Percentiles rank a stretch among this genome's conserved stretches.
phyloP scores from a whole-genome alignment of 1,140 invertebrate genomes.

The Thalassaphorura encarpata region DNA sequence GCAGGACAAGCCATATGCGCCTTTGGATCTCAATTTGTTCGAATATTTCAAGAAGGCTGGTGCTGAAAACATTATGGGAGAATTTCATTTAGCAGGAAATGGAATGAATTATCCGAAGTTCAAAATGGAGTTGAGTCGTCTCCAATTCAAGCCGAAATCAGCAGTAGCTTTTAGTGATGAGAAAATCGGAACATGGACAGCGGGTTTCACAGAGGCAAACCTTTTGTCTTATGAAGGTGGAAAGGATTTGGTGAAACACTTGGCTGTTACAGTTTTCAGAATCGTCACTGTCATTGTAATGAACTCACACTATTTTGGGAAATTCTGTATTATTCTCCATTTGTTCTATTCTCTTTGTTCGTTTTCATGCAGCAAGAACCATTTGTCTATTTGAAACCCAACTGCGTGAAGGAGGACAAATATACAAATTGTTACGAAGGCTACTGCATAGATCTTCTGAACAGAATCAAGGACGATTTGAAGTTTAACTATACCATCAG shows the following conservation, averaged over 20 bases:
- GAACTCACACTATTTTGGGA: not conserved
- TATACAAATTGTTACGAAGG: conserved; percentile 57
- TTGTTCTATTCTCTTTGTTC: not conserved
- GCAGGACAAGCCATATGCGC: conserved; percentile 22
- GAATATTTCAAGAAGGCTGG: conserved; percentile 6
- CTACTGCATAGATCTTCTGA: conserved; percentile 86
- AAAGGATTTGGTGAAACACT: conserved; percentile 57
- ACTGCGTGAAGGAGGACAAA: conserved; percentile 45
- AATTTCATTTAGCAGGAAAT: conserved; percentile 49
- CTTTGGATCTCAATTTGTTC: conserved; percentile 10
- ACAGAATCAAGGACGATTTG: conserved; percentile 67
- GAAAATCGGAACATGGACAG: conserved; percentile 54
- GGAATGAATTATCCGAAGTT: conserved; percentile 62
- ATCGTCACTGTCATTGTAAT: conserved; percentile 63
- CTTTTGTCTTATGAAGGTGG: conserved; percentile 50
- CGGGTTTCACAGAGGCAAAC: conserved; percentile 47
- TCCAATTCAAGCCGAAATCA: conserved; percentile 40
- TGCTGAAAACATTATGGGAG: conserved; percentile 43
- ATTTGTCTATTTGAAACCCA: conserved; percentile 53
- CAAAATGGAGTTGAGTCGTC: conserved; percentile 53
- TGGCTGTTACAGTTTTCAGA: conserved; percentile 66
- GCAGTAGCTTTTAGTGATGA: conserved; percentile 46
- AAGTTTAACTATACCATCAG: conserved; percentile 83
- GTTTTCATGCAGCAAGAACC: conserved; percentile 59
- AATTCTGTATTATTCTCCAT: not conserved